Evolutionary conservation across 2,888 invertebrate species (phyloP).

Genomic region (Crioceris asparagi): DNA sequence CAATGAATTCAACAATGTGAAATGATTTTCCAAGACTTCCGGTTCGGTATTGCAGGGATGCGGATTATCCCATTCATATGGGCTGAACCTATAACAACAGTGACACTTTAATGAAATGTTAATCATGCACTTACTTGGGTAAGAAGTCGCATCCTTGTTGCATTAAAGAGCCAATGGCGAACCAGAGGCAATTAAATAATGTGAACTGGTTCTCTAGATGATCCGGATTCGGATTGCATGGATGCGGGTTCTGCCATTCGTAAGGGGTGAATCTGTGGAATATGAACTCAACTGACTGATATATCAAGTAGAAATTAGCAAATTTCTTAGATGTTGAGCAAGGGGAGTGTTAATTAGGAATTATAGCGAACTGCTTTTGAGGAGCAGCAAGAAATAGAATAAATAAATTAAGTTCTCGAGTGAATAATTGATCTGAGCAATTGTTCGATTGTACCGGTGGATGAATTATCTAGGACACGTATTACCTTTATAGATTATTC

Average conservation of each 20-base stretch:
- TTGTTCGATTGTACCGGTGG: too few relatives aligned
- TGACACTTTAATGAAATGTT: too few relatives aligned
- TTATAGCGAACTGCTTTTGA: too few relatives aligned
- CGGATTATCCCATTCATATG: constrained; percentile 91
- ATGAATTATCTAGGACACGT: too few relatives aligned
- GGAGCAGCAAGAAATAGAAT: too few relatives aligned
- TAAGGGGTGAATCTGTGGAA: constrained; percentile 89
- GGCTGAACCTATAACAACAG: constrained; percentile 68
- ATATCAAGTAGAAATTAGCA: neutral
- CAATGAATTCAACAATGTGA: constrained; percentile 85
- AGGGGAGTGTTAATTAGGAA: too few relatives aligned
- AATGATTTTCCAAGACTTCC: constrained; percentile 81
- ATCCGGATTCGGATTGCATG: constrained; percentile 70
- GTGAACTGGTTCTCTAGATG: constrained; percentile 88
- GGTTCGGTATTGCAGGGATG: constrained; percentile 74
- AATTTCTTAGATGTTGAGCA: neutral
- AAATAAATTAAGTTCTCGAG: neutral
- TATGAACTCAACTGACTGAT: too few relatives aligned
- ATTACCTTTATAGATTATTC: too few relatives aligned
- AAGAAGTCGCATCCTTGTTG: constrained; percentile 93
- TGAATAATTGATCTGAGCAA: neutral
- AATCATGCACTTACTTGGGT: constrained; percentile 91
- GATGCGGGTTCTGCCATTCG: constrained; percentile 89
- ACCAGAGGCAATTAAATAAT: constrained; percentile 92
- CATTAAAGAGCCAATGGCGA: constrained; percentile 90